Base-by-base conservation (phyloP, 2,797 vertebrate species). In the Neosalanx taihuensis region DNA sequence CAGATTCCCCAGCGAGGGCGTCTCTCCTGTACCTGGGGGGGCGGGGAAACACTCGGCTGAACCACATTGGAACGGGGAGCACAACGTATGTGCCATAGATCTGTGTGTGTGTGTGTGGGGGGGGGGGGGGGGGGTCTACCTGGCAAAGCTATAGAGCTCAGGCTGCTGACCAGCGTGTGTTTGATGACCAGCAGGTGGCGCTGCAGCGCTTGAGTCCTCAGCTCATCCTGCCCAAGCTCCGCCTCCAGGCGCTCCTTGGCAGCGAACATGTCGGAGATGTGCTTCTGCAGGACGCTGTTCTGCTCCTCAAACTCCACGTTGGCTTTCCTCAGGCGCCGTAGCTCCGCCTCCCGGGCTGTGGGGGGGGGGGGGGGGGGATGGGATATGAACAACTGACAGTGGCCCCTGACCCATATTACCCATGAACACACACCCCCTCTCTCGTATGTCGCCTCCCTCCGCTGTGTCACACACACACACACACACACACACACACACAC, bases 271-370 rank as follows among this genome's bases (percentile, higher is more conserved):
- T 94, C 97, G 67, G 97, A 95, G 0, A 97, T 98, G 89, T 99
- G 97, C 81, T 95, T 92, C 91, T 98, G 96, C 84, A 99, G 91
- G 80, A 97, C 94, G 0, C 94, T 89, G 0, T 99, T 99, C 93
- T 99, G 98, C 90, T 99, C 97, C 87, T 99, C 97, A 3, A 97
- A 99, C 84, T 98, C 97, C 1, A 96, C 94, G 77, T 99, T 99
- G 86, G 97, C 94, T 87, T 98, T 99, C 46, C 96, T 94, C 72
- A 99, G 92, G 64, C 95, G 94, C 13, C 97, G 93, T 74, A 99
- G 88, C 90, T 99, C 98, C 0, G 98, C 94, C 85, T 99, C 98
- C 31, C 97, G 94, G 0, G 96, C 98, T 98, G 83, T 26, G 59
- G 59, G 13, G 60, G 9, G 53, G n/a, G 69, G 15, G 23, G 23